Evolutionary conservation across 2,797 vertebrate genomes (phyloP).

Genomic region (Ptychadena robeensis): DNA sequence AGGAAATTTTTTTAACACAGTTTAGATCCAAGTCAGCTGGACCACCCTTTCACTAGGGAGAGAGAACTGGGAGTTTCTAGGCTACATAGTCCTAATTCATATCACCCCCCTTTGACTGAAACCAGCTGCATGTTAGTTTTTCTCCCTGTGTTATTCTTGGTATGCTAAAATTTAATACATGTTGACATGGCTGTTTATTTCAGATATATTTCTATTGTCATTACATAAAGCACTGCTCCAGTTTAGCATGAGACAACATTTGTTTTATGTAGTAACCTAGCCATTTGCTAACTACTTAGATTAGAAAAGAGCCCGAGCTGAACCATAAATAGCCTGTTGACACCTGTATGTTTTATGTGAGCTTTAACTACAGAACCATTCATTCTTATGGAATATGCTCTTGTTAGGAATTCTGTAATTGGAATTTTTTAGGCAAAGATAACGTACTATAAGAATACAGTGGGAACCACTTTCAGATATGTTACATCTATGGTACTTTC

Average conservation of each 20-base stretch:
- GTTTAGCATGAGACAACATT: neutral
- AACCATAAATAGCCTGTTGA: neutral
- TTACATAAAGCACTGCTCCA: neutral
- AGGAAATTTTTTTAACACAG: constrained; percentile 72
- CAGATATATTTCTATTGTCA: constrained; percentile 27
- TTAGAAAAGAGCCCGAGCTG: neutral
- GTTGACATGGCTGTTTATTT: constrained; percentile 64
- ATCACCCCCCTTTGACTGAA: constrained; percentile 80
- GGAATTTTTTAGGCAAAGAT: neutral
- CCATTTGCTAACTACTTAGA: neutral
- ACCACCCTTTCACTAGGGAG: constrained; percentile 81
- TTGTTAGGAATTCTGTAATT: no score
- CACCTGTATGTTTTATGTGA: neutral
- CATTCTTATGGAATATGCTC: neutral
- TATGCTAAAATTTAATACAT: constrained; percentile 73
- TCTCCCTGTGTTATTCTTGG: constrained; percentile 67
- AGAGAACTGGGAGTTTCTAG: constrained; percentile 85
- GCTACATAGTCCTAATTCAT: constrained; percentile 81
- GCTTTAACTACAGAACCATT: neutral
- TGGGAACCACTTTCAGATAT: neutral
- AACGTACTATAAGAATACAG: neutral
- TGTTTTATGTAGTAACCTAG: neutral
- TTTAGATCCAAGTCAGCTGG: constrained; percentile 83
- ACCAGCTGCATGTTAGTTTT: constrained; percentile 80
- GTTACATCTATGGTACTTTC: no score